Evolutionary conservation across 2,888 invertebrate species (phyloP).

Genomic region (Tetrapedia diversipes): DNA sequence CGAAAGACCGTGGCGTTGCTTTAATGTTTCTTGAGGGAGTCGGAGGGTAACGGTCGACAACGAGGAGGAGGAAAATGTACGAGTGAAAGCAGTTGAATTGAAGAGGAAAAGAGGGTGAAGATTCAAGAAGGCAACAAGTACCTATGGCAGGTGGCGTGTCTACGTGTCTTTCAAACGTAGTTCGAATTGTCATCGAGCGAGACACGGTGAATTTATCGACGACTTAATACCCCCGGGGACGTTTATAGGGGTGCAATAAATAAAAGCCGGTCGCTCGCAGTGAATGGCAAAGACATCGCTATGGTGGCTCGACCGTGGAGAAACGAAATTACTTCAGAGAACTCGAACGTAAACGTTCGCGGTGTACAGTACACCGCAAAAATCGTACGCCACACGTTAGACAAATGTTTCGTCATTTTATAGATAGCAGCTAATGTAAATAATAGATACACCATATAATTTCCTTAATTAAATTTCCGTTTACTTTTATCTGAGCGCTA

Average conservation of each 20-base stretch:
- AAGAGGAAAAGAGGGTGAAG: no score
- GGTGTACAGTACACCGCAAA: no score
- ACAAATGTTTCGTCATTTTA: no score
- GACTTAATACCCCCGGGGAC: conserved; percentile 63
- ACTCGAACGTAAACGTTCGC: conserved; percentile 21
- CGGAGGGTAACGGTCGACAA: background rate
- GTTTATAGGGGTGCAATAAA: conserved; percentile 63
- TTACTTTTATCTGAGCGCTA: no score
- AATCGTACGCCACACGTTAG: no score
- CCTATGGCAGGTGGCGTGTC: conserved; percentile 14
- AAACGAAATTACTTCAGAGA: conserved; percentile 46
- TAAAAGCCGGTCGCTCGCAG: conserved; percentile 56
- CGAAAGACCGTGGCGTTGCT: conserved; percentile 9
- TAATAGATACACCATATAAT: no score
- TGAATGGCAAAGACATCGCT: conserved; percentile 45
- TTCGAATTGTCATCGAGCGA: conserved; percentile 49
- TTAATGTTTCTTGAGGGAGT: conserved; percentile 10
- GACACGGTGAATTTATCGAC: conserved; percentile 63
- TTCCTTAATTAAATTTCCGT: no score
- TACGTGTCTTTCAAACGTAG: conserved; percentile 30
- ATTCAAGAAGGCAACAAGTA: conserved; percentile 29
- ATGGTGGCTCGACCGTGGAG: conserved; percentile 4
- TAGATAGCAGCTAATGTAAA: no score
- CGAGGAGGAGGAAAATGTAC: background rate
- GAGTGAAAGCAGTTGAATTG: no score